phyloP scores from a whole-genome alignment of 2,888 invertebrate species.

The Drosophila pseudotakahashii region DNA sequence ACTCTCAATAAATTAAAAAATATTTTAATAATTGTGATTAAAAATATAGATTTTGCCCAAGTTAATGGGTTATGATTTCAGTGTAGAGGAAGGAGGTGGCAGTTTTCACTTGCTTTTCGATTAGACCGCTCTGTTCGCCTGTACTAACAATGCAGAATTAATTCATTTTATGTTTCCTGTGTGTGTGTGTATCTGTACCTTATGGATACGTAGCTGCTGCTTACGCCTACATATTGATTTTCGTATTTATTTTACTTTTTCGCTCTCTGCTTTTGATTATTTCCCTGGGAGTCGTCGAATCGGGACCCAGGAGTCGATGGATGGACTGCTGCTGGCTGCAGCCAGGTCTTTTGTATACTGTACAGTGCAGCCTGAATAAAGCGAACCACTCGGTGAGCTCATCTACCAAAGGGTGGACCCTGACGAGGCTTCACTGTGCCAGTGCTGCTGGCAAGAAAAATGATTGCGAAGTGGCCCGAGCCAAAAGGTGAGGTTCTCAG shows the following conservation, averaged over 20 bases:
- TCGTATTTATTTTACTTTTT: constrained; percentile 72
- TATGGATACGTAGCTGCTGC: constrained; percentile 48
- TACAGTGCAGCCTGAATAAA: constrained; percentile 12
- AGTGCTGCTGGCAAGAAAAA: constrained; percentile 58
- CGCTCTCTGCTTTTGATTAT: constrained; percentile 69
- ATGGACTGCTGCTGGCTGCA: constrained; percentile 22
- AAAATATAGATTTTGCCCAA: too few species aligned
- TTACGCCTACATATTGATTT: constrained; percentile 80
- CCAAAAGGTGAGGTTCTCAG: constrained; percentile 57
- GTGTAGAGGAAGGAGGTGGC: constrained; percentile 16
- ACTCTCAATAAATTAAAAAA: too few species aligned
- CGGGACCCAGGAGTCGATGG: constrained; percentile 28
- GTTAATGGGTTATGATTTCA: too few species aligned
- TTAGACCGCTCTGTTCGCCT: constrained; percentile 56
- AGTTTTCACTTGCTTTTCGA: constrained; percentile 78
- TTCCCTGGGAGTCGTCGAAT: constrained; percentile 56
- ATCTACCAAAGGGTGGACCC: background rate
- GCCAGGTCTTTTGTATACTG: constrained; percentile 14
- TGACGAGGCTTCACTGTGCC: constrained; percentile 12
- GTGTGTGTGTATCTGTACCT: constrained; percentile 56
- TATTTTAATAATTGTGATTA: too few species aligned
- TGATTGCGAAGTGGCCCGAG: constrained; percentile 68
- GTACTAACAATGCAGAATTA: constrained; percentile 70
- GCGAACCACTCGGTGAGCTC: background rate
- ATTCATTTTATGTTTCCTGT: constrained; percentile 78